phyloP scores from a whole-genome alignment of 2,797 vertebrate genomes.

The Atherinosoma microstoma region DNA sequence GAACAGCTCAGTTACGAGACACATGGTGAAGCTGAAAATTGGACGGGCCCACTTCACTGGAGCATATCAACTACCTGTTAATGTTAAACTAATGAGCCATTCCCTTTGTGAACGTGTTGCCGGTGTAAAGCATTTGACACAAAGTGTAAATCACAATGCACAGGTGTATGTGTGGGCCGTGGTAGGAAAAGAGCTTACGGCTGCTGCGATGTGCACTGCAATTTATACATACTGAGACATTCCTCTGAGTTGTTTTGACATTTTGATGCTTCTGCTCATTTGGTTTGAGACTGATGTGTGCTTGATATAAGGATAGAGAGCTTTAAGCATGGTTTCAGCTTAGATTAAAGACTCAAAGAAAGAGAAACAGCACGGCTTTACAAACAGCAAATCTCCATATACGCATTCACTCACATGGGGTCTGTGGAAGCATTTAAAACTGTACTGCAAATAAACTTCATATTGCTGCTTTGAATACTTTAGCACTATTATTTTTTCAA shows the following conservation, averaged over 20 bases:
- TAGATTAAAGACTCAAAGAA: background rate
- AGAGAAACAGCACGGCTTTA: background rate
- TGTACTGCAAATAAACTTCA: background rate
- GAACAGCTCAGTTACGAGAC: slow-evolving; percentile 48
- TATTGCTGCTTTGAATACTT: background rate
- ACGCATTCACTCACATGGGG: background rate
- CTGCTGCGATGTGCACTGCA: background rate
- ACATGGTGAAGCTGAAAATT: slow-evolving; percentile 52
- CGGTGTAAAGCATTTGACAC: slow-evolving; percentile 38
- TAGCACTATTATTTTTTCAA: background rate
- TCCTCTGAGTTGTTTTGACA: background rate
- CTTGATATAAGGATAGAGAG: background rate
- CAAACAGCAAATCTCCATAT: background rate
- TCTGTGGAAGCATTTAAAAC: background rate
- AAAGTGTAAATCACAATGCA: slow-evolving; percentile 41
- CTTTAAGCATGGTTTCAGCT: background rate
- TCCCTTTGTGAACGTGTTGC: slow-evolving; percentile 45
- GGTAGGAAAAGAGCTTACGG: background rate
- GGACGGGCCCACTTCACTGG: slow-evolving; percentile 62
- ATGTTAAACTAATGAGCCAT: slow-evolving; percentile 78
- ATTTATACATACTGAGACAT: background rate
- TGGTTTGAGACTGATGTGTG: background rate
- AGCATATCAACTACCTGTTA: slow-evolving; percentile 77
- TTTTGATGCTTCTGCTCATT: background rate
- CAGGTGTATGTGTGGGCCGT: slow-evolving; percentile 6